These are phyloP conservation scores for Sylvilagus bachmani DNA, from an alignment of 2,113 vertebrate species.

Conservation along the genomic window DNA sequence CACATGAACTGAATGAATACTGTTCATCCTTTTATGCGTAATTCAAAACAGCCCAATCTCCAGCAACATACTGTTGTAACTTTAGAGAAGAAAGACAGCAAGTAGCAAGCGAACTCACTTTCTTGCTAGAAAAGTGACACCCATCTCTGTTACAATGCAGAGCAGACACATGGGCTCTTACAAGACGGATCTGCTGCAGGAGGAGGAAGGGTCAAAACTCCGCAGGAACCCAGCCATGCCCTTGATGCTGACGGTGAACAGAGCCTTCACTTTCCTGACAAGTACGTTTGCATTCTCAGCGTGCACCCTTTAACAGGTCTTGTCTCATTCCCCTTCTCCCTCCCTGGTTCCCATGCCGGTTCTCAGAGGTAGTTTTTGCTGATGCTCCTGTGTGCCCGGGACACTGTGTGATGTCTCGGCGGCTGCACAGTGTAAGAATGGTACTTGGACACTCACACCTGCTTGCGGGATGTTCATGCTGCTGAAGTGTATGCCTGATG, in stretches of 20 bases:
- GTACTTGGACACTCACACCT: background rate
- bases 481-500: background rate
- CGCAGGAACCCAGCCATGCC: slow-evolving; percentile 60
- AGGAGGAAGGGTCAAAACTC: slow-evolving; percentile 58
- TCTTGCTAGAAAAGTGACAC: slow-evolving; percentile 51
- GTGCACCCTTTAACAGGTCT: background rate
- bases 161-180: slow-evolving; percentile 68
- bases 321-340: background rate
- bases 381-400: background rate
- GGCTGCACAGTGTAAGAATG: background rate
- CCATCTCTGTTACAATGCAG: slow-evolving; percentile 81
- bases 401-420: background rate
- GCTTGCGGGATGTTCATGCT: background rate
- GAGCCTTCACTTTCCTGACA: slow-evolving; percentile 80
- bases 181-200: slow-evolving; percentile 41
- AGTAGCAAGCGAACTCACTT: background rate
- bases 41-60: background rate
- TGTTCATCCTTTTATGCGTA: background rate
- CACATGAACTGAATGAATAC: background rate
- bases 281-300: slow-evolving; percentile 81
- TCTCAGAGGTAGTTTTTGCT: background rate
- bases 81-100: background rate
- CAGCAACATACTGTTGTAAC: no score
- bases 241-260: slow-evolving; percentile 83
- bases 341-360: background rate